These are phyloP conservation scores for Dysmachus trigonus DNA, from an alignment of 2,888 invertebrate genomes.

Conservation along the genomic window DNA sequence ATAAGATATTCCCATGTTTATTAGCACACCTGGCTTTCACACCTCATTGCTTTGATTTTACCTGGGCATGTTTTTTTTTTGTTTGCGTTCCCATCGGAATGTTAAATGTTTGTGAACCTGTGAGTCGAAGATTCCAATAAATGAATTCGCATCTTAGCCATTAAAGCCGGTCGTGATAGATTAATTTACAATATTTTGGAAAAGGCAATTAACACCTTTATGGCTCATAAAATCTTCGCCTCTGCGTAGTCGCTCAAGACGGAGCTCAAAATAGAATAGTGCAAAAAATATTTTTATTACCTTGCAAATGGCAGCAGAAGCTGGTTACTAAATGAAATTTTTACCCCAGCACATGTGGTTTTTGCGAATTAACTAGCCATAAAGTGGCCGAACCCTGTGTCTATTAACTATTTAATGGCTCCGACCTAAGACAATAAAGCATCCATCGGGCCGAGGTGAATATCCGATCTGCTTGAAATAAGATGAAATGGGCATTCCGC, in stretches of 20 bases:
- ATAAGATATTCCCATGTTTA: background rate
- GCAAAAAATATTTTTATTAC: background rate
- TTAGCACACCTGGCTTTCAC: background rate
- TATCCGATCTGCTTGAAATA: background rate
- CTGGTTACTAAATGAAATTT: conserved; percentile 1
- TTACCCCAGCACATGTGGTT: background rate
- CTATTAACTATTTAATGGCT: background rate
- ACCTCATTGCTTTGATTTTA: background rate
- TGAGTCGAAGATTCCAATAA: background rate
- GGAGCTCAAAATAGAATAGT: background rate
- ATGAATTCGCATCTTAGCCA: background rate
- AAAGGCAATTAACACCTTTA: conserved; percentile 12
- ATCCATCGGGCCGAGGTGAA: background rate
- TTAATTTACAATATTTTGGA: background rate
- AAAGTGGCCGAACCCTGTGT: background rate
- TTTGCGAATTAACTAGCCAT: conserved; percentile 7
- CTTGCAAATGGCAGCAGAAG: background rate
- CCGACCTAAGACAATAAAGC: background rate
- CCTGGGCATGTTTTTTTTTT: background rate
- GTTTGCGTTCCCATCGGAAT: background rate
- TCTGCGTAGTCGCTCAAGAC: background rate
- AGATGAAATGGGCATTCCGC: background rate
- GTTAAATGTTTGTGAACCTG: background rate
- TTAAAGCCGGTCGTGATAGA: background rate
- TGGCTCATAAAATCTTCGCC: conserved; percentile 5